Percentiles rank a stretch among this genome's conserved stretches.
phyloP scores from a whole-genome alignment of 2,113 vertebrate genomes.

The Dissostichus mawsoni region DNA sequence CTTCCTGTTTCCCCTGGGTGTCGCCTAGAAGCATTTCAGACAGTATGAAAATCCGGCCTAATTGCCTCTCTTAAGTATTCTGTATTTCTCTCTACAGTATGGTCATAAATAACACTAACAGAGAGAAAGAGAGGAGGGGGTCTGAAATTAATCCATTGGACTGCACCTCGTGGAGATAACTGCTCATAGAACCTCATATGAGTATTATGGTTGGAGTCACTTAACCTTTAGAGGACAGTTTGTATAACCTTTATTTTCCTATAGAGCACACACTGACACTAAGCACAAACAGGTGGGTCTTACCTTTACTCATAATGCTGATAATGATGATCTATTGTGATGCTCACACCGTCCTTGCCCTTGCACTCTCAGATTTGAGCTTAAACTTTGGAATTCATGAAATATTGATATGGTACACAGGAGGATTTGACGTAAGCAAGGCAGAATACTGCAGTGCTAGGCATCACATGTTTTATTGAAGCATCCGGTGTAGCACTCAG shows the following conservation, averaged over 20 bases:
- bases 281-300: neutral
- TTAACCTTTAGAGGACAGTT: constrained; percentile 2
- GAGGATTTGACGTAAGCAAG: constrained; percentile 74
- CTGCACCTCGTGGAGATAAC: neutral
- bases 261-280: neutral
- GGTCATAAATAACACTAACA: constrained; percentile 13
- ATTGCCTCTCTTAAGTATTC: constrained; percentile 42
- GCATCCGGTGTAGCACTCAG: constrained; percentile 72
- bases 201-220: neutral
- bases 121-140: neutral
- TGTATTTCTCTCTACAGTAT: constrained; percentile 17
- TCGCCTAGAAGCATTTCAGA: constrained; percentile 13
- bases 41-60: constrained; percentile 28
- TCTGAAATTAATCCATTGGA: constrained; percentile 15
- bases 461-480: constrained; percentile 83
- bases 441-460: constrained; percentile 75
- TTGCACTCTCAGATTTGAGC: constrained; percentile 61
- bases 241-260: neutral
- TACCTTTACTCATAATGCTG: constrained; percentile 26
- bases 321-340: constrained; percentile 56
- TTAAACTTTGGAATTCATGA: constrained; percentile 76
- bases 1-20: constrained; percentile 22
- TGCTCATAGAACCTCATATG: constrained; percentile 1
- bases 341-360: constrained; percentile 27
- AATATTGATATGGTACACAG: constrained; percentile 79